Evolutionary conservation across 2,113 vertebrate species (phyloP).

Genomic region (pig (Sus scrofa)): T2T-Sscrofa CM000826.6:81624001-81624500

Average conservation of each 20-base stretch:
- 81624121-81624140: accelerated
- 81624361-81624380: too few species aligned
- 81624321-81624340: not conserved
- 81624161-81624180: not conserved
- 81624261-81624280: not conserved
- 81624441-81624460: too few species aligned
- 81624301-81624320: not conserved
- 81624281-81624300: not conserved
- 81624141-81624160: not conserved
- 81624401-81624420: too few species aligned
- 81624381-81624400: too few species aligned
- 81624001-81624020: not conserved
- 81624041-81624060: not conserved
- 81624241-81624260: not conserved
- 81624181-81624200: not conserved
- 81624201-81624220: not conserved
- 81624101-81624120: not conserved
- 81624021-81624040: not conserved
- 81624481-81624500: too few species aligned
- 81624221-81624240: not conserved
- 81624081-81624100: not conserved
- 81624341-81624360: too few species aligned
- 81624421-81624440: too few species aligned
- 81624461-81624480: too few species aligned
- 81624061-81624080: too few species aligned